These are phyloP conservation scores for Drosophila mercatorum DNA, from an alignment of 2,888 invertebrate species.

Conservation along the genomic window DNA sequence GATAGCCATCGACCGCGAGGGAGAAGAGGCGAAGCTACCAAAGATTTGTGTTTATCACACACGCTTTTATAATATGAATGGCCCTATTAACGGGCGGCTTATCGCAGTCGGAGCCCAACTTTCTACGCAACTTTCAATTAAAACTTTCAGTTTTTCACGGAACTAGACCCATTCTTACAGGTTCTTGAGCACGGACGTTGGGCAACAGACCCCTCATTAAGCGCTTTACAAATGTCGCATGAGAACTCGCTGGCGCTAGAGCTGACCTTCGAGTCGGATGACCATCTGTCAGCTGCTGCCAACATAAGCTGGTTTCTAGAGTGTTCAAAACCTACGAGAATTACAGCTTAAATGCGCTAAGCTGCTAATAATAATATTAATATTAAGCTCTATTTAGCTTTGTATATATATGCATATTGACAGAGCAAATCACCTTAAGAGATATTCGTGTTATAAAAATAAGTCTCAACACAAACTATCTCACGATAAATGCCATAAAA, in stretches of 20 bases:
- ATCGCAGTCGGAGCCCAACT: slow-evolving; percentile 42
- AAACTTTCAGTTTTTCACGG: slow-evolving; percentile 66
- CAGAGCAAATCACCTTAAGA: not conserved
- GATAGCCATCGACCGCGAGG: not conserved
- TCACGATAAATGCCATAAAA: not conserved
- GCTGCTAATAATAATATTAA: not conserved
- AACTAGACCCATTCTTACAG: slow-evolving; percentile 35
- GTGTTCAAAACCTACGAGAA: slow-evolving; percentile 4
- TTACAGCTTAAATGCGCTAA: slow-evolving; percentile 4
- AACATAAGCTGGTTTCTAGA: slow-evolving; percentile 21
- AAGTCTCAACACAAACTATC: not conserved
- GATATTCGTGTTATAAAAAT: not conserved
- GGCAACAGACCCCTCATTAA: slow-evolving; percentile 16
- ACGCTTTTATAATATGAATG: slow-evolving; percentile 53
- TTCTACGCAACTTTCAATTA: slow-evolving; percentile 65
- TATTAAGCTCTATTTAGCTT: not conserved
- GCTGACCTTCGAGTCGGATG: slow-evolving; percentile 26
- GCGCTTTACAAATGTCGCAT: slow-evolving; percentile 47
- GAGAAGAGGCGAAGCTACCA: not conserved
- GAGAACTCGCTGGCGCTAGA: slow-evolving; percentile 21
- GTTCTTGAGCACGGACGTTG: slow-evolving; percentile 44
- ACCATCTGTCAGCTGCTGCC: slow-evolving; percentile 1
- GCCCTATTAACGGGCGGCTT: slow-evolving; percentile 37
- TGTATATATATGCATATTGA: not conserved
- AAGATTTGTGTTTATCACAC: slow-evolving; percentile 31